Percentiles rank a stretch among this genome's conserved stretches.
phyloP scores from a whole-genome alignment of 2,113 vertebrate species.

The Hemichromis elongatus region DNA sequence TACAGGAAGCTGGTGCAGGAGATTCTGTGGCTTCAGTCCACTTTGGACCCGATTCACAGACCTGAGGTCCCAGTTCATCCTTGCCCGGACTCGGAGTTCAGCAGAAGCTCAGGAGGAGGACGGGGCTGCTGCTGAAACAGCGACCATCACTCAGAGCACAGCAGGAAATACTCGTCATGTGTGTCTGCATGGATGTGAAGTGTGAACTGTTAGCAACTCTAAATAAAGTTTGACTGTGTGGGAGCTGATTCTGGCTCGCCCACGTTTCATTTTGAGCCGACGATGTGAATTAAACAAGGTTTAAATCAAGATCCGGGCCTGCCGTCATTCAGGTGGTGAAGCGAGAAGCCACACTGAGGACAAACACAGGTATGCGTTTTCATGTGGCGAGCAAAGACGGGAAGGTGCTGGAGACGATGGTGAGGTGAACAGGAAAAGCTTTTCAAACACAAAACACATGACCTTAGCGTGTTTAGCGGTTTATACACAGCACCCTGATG shows the following conservation, averaged over 20 bases:
- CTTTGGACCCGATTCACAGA: not conserved
- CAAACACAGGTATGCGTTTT: not conserved
- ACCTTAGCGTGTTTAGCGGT: not conserved
- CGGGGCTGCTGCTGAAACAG: conserved; percentile 25
- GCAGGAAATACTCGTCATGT: not conserved
- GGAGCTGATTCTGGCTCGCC: not conserved
- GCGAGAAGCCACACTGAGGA: not conserved
- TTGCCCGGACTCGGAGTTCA: not conserved
- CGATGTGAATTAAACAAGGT: not conserved
- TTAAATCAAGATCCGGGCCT: not conserved
- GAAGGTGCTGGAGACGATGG: not conserved
- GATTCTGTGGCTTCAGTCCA: conserved; percentile 3
- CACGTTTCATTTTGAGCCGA: not conserved
- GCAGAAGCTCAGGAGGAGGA: not conserved
- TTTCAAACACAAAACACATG: not conserved
- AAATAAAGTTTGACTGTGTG: not conserved
- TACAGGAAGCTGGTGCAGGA: conserved; percentile 49
- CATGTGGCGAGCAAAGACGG: not conserved
- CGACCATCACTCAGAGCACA: not conserved
- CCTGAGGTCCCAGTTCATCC: not conserved
- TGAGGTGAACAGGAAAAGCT: not conserved
- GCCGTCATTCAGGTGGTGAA: too few species aligned
- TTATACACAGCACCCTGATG: accelerated
- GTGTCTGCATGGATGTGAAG: not conserved
- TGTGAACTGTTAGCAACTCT: not conserved